These are phyloP conservation scores for Akabosia matsudoensis DNA, from an alignment of 1,140 invertebrate species.

Conservation along the genomic window DNA sequence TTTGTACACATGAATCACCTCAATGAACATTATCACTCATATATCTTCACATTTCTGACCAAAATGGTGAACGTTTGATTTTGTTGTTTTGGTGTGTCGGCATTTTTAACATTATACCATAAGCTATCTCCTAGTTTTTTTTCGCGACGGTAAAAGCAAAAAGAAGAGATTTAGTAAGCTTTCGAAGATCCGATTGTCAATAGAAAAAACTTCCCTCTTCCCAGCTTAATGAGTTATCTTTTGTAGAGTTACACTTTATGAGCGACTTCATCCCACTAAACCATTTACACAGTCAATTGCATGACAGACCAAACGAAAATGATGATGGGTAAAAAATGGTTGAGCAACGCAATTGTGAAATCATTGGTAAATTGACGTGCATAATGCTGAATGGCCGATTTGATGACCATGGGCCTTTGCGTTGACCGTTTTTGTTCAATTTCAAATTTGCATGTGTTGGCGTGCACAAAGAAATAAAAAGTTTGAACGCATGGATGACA, in stretches of 20 bases:
- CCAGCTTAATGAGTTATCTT: conserved; percentile 12
- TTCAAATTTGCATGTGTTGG: not conserved
- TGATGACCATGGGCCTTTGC: not conserved
- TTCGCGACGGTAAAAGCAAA: not conserved
- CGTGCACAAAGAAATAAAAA: not conserved
- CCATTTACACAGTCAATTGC: conserved; percentile 13
- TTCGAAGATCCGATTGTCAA: not conserved
- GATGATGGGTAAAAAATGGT: conserved; percentile 6
- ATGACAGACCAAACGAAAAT: conserved; percentile 12
- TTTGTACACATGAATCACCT: too few species aligned
- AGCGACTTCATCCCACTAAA: not conserved
- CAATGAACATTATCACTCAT: too few species aligned
- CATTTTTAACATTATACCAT: too few species aligned
- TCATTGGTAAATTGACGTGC: not conserved
- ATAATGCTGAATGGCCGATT: not conserved
- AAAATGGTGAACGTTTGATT: too few species aligned
- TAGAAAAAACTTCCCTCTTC: not conserved
- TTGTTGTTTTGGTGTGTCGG: too few species aligned
- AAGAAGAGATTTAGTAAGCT: not conserved
- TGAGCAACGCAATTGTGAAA: not conserved
- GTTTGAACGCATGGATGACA: not conserved
- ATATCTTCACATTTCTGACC: too few species aligned
- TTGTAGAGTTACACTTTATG: not conserved
- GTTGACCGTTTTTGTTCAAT: not conserved
- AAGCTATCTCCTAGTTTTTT: too few species aligned